Percentiles rank a stretch among this genome's conserved stretches.
phyloP scores from a whole-genome alignment of 2,888 invertebrate species.

The Drosophila testacea region DNA sequence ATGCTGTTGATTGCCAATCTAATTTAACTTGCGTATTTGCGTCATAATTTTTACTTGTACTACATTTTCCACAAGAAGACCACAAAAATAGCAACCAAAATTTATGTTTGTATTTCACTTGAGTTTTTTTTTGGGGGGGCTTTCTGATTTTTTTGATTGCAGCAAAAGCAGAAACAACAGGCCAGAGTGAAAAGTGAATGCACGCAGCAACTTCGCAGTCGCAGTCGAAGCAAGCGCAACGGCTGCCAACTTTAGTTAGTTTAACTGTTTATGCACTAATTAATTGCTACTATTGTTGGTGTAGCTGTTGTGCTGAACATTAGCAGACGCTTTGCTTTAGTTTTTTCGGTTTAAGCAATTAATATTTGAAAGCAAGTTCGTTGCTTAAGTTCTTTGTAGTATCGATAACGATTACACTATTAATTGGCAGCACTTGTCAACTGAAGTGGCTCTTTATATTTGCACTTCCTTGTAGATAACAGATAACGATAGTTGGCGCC shows the following conservation, averaged over 20 bases:
- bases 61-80: constrained; percentile 54
- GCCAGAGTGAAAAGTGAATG: constrained; percentile 75
- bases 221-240: constrained; percentile 8
- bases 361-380: constrained; percentile 55
- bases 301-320: constrained; percentile 2
- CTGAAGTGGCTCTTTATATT: too few relatives aligned
- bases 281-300: constrained; percentile 66
- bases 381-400: constrained; percentile 75
- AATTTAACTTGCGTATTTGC: constrained; percentile 60
- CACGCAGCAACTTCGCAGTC: constrained; percentile 43
- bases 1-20: constrained; percentile 18
- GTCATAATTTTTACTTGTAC: constrained; percentile 57
- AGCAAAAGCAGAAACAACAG: constrained; percentile 41
- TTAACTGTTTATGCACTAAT: constrained; percentile 84
- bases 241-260: constrained; percentile 68
- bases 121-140: constrained; percentile 5
- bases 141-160: constrained; percentile 27
- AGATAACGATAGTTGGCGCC: constrained; percentile 4
- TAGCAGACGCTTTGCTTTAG: constrained; percentile 5
- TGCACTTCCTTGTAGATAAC: constrained; percentile 31
- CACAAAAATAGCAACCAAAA: constrained; percentile 3
- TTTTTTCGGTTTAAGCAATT: constrained; percentile 13
- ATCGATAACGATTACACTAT: constrained; percentile 23
- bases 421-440: constrained; percentile 22
- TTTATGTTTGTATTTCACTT: constrained; percentile 31